These are phyloP conservation scores for Tragelaphus imberbis DNA, from an alignment of 2,113 vertebrate species.

Conservation along the genomic window DNA sequence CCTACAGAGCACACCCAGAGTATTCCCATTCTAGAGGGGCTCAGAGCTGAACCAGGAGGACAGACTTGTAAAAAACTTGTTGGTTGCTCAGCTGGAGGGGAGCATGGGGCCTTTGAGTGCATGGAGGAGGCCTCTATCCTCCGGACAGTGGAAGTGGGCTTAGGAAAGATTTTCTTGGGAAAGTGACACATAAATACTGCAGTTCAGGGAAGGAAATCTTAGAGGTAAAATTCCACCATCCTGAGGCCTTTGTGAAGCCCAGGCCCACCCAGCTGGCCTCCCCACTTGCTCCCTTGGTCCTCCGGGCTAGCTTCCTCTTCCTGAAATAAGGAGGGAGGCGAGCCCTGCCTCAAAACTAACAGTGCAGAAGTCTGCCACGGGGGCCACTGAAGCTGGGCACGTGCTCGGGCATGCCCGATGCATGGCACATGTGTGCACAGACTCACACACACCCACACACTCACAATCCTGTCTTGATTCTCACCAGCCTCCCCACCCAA, in stretches of 20 bases:
- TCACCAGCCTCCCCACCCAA: neutral
- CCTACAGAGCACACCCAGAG: neutral
- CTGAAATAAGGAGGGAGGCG: neutral
- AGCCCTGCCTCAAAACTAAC: neutral
- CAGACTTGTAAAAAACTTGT: neutral
- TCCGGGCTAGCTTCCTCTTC: neutral
- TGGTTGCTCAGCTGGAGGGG: neutral
- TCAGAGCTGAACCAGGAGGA: neutral
- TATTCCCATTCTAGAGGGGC: too few species aligned
- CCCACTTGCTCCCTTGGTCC: neutral
- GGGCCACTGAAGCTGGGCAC: neutral
- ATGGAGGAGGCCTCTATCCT: neutral
- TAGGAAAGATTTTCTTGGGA: neutral
- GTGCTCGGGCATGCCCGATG: fast-evolving
- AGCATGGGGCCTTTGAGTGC: too few species aligned
- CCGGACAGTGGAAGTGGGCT: neutral
- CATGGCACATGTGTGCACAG: fast-evolving
- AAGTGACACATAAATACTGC: neutral
- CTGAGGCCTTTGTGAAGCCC: neutral
- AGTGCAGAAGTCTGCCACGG: fast-evolving
- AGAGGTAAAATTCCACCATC: neutral
- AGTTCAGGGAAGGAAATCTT: neutral
- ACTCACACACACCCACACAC: neutral
- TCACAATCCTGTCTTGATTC: neutral
- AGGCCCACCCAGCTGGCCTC: too few species aligned